Base-by-base conservation (phyloP, 2,888 invertebrate species). In the Alloplasta piceator region DNA sequence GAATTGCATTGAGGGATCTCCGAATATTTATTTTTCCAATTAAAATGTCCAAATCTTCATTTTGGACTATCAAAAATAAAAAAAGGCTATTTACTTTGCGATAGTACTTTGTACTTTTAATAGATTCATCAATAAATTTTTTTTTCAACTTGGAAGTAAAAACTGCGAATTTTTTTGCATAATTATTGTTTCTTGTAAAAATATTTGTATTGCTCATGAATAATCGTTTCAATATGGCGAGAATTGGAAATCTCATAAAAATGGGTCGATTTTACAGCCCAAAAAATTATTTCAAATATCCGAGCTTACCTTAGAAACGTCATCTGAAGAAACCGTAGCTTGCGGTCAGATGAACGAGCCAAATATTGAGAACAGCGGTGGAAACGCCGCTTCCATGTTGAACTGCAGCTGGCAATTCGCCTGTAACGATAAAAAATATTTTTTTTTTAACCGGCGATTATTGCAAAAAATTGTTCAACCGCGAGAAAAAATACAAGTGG, bases 311-410 rank as follows among this genome's bases (percentile, higher is more conserved):
- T 92, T 92, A 92, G 84, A 88, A 92, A 87, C 90, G 92, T 92
- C 92, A 92, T 92, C 92, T 92, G 87, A 91, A 90, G 86, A 92
- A 91, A 72, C 91, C 90, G 86, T 91, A 91, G 86, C 91, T 92
- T 82, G 91, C 88, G 70, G 92, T 91, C 73, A 91, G 86, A 84
- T 91, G 91, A 86, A 92, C 88, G 79, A 92, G 88, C 92, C 92
- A 92, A 68, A 92, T 88, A 88, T 92, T 92, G 82, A 92, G 89
- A 71, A 92, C 91, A 78, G 92, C 91, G 84, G 89, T 88, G 16
- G 92, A 92, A 79, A 91, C 92, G 71, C 92, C 92, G 81, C 90
- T 92, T 9, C 91, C 92, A 83, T 92, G 92, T 84, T 92, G 92
- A 79, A 92, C 92, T 72, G 92, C 92, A 68, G 92, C 92, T 80